phyloP scores from a whole-genome alignment of 2,797 vertebrate species.

The Rousettus madagascariensis region DNA sequence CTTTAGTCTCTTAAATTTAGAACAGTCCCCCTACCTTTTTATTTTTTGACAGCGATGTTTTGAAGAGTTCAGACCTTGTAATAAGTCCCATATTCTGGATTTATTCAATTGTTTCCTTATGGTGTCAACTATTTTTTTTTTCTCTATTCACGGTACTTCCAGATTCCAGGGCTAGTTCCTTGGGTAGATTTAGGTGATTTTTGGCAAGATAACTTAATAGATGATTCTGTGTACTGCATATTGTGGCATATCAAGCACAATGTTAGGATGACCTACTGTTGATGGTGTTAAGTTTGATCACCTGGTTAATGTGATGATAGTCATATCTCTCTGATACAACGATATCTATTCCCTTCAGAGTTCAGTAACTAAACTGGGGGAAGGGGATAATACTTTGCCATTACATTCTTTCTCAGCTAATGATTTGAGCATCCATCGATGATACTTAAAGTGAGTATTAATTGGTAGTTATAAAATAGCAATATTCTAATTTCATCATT shows the following conservation, averaged over 20 bases:
- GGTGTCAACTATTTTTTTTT: background rate
- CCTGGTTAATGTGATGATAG: background rate
- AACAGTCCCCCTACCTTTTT: background rate
- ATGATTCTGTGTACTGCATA: background rate
- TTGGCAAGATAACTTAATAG: background rate
- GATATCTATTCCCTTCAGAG: background rate
- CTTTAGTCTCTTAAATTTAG: background rate
- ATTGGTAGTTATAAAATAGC: background rate
- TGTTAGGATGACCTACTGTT: background rate
- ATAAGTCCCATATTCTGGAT: background rate
- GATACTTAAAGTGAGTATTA: background rate
- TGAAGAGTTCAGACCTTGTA: background rate
- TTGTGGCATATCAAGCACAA: background rate
- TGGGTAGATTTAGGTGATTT: background rate
- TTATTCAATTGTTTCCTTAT: conserved; percentile 33
- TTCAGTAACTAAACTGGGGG: background rate
- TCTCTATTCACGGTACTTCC: background rate
- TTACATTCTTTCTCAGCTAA: background rate
- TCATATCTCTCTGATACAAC: background rate
- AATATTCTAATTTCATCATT: background rate
- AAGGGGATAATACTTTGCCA: background rate
- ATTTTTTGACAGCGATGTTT: background rate
- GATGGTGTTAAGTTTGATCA: background rate
- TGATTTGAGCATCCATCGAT: background rate
- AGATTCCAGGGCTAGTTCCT: background rate